phyloP scores from a whole-genome alignment of 2,888 invertebrate genomes.

The Camponotus fellah region DNA sequence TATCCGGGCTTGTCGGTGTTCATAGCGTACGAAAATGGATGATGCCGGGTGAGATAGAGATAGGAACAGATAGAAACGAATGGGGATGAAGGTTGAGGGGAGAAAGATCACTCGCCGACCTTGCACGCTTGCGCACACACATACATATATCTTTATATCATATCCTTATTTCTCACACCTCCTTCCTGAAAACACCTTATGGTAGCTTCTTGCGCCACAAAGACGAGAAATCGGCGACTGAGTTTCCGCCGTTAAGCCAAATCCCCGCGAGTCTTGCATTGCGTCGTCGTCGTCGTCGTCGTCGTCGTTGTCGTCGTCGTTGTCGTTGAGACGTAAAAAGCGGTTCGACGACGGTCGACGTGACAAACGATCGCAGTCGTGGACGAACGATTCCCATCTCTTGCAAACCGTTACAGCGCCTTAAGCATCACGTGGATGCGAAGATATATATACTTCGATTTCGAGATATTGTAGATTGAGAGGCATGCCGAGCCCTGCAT shows the following conservation, averaged over 20 bases:
- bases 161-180: slow-evolving; percentile 45
- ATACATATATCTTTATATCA: slow-evolving; percentile 23
- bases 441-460: slow-evolving; percentile 60
- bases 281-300: slow-evolving; percentile 58
- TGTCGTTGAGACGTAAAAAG: slow-evolving; percentile 70
- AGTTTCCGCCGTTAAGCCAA: slow-evolving; percentile 74
- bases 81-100: slow-evolving; percentile 58
- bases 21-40: slow-evolving; percentile 63
- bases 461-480: slow-evolving; percentile 45
- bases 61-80: slow-evolving; percentile 13
- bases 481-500: slow-evolving; percentile 33
- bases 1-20: slow-evolving; percentile 58
- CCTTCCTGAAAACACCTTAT: slow-evolving; percentile 39
- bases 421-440: slow-evolving; percentile 45
- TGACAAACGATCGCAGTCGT: slow-evolving; percentile 76
- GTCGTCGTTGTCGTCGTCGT: slow-evolving; percentile 62
- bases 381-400: slow-evolving; percentile 33
- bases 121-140: not conserved
- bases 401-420: slow-evolving; percentile 51
- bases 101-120: slow-evolving; percentile 19
- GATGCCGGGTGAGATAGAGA: slow-evolving; percentile 53
- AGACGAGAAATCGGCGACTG: slow-evolving; percentile 66
- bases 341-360: slow-evolving; percentile 70
- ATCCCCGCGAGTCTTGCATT: slow-evolving; percentile 65
- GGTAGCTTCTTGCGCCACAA: slow-evolving; percentile 45